A percentile compares a stretch with the other conserved stretches of the same genome.
phyloP scores from a whole-genome alignment of 2,113 vertebrate species.

The Vanacampus margaritifer region DNA sequence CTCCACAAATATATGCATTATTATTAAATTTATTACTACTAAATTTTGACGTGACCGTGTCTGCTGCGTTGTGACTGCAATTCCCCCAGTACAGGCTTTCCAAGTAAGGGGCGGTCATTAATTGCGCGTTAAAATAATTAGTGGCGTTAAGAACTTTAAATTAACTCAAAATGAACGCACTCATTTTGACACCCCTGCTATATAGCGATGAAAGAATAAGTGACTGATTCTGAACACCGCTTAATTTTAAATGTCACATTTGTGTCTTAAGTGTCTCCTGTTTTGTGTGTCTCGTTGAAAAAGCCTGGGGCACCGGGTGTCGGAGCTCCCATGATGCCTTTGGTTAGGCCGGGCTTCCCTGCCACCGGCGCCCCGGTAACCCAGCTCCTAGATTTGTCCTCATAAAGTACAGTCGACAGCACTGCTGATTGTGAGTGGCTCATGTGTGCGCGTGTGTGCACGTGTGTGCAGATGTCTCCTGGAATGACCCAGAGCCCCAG shows the following conservation, averaged over 20 bases:
- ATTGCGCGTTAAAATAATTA: too few relatives aligned
- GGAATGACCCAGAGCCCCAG: constrained; percentile 89
- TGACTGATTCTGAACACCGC: not conserved
- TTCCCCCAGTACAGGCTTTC: too few relatives aligned
- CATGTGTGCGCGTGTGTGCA: not conserved
- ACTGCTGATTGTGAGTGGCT: not conserved
- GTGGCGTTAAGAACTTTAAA: too few relatives aligned
- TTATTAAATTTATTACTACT: too few relatives aligned
- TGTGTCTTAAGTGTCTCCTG: constrained; percentile 35
- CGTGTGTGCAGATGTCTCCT: constrained; percentile 71
- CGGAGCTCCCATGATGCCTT: constrained; percentile 86
- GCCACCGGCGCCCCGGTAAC: constrained; percentile 74
- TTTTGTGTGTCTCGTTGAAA: constrained; percentile 23
- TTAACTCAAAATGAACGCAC: too few relatives aligned
- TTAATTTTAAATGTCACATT: not conserved
- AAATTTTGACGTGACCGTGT: too few relatives aligned
- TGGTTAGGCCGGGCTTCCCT: constrained; percentile 91
- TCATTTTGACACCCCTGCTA: too few relatives aligned
- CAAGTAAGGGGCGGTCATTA: too few relatives aligned
- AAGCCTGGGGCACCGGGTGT: constrained; percentile 80
- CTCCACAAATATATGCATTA: too few relatives aligned
- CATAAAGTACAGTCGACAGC: not conserved
- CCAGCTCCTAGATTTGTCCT: not conserved
- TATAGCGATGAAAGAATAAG: too few relatives aligned
- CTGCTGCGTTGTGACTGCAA: too few relatives aligned